These are phyloP conservation scores for Cyrtonyx montezumae DNA, from an alignment of 2,113 vertebrate species.

Conservation along the genomic window DNA sequence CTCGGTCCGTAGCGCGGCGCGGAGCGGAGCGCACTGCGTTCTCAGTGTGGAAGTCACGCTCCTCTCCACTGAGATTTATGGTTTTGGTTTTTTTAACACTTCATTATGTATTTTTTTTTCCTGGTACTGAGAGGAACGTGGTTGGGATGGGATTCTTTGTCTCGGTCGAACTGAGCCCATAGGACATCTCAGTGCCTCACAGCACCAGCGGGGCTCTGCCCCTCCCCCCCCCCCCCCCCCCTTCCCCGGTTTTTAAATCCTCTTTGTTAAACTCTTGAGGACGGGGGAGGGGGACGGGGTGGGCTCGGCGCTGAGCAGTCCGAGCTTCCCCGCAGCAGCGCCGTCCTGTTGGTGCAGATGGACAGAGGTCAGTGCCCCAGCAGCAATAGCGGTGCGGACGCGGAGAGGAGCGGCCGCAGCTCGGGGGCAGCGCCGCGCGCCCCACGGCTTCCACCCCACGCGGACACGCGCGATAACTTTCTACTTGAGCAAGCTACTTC, in stretches of 20 bases:
- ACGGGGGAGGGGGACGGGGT: neutral
- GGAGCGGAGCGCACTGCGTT: fast-evolving
- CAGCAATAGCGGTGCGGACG: neutral
- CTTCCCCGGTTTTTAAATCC: neutral
- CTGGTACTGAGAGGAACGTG: neutral
- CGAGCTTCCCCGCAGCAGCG: neutral
- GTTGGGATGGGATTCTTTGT: neutral
- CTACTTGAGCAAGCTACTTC: conserved; percentile 68
- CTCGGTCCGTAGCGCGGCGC: neutral
- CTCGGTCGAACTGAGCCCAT: neutral
- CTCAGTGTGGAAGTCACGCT: neutral
- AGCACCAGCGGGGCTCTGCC: neutral
- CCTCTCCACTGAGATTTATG: neutral
- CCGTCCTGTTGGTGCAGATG: neutral
- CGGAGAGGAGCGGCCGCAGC: neutral
- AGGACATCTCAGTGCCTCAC: fast-evolving
- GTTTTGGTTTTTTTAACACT: neutral
- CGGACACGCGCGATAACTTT: neutral
- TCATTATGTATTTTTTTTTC: neutral
- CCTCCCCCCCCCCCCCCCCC: neutral
- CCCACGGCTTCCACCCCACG: no score
- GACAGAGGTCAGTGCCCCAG: neutral
- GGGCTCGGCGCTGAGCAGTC: neutral
- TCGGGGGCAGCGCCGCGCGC: neutral
- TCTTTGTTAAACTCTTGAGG: neutral